phyloP scores from a whole-genome alignment of 37 sponge, comb jelly and placozoan genomes.

The Ephydatia muelleri region DNA sequence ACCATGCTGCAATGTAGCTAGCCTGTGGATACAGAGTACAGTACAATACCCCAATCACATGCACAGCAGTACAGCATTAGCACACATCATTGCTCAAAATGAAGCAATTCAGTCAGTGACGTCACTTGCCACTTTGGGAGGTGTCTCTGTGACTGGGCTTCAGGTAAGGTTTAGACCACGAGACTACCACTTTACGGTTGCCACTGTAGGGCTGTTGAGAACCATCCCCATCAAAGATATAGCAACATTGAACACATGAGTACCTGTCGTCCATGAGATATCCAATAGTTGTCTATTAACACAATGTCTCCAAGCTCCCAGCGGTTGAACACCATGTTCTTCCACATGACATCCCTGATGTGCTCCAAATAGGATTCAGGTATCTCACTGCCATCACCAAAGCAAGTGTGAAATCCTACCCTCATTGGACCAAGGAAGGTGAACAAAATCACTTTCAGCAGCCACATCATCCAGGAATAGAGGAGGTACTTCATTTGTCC shows the following conservation, averaged over 20 bases:
- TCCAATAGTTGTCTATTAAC: conserved; percentile 73
- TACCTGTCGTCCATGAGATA: conserved; percentile 82
- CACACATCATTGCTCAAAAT: too few species aligned
- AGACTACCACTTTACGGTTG: conserved; percentile 59
- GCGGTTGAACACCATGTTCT: conserved; percentile 73
- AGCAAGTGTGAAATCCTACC: conserved; percentile 59
- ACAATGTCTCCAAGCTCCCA: conserved; percentile 76
- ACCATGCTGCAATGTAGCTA: too few species aligned
- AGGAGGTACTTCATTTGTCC: too few species aligned
- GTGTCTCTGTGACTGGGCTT: conserved; percentile 31
- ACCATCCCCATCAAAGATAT: neutral
- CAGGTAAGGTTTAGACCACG: conserved; percentile 58
- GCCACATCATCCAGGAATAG: too few species aligned
- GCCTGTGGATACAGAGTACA: too few species aligned
- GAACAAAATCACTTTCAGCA: too few species aligned
- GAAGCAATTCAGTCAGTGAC: too few species aligned
- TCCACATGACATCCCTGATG: conserved; percentile 54
- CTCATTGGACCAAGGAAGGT: conserved; percentile 21
- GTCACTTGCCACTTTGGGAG: too few species aligned
- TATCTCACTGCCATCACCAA: conserved; percentile 19
- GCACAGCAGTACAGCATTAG: too few species aligned
- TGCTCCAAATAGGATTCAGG: conserved; percentile 35
- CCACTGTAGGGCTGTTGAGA: conserved; percentile 43
- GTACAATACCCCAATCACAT: too few species aligned
- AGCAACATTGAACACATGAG: too few species aligned